These are phyloP conservation scores for Calycopis cecrops DNA, from an alignment of 1,140 invertebrate species.

Conservation along the genomic window DNA sequence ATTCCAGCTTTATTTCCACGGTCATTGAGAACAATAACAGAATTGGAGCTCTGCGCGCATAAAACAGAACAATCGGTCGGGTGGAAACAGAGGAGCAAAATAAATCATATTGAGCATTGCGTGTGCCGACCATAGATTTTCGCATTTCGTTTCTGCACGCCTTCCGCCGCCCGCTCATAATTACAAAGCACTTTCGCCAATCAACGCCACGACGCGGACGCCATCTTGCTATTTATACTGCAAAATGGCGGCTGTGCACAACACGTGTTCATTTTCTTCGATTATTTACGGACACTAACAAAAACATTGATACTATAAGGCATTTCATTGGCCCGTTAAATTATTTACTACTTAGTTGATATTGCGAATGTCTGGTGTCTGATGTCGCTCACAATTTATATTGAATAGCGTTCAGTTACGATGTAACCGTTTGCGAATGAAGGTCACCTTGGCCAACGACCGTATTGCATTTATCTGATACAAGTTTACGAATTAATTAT, in stretches of 20 bases:
- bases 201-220: slow-evolving; percentile 63
- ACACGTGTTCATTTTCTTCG: slow-evolving; percentile 61
- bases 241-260: slow-evolving; percentile 63
- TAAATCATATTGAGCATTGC: slow-evolving; percentile 71
- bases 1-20: slow-evolving; percentile 54
- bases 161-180: slow-evolving; percentile 61
- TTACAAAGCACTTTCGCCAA: slow-evolving; percentile 71
- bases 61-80: slow-evolving; percentile 66
- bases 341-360: slow-evolving; percentile 14
- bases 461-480: slow-evolving; percentile 23
- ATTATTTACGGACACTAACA: slow-evolving; percentile 43
- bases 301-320: slow-evolving; percentile 2
- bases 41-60: slow-evolving; percentile 51
- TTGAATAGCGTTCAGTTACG: slow-evolving; percentile 61
- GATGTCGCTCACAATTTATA: slow-evolving; percentile 61
- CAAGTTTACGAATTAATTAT: too few relatives aligned
- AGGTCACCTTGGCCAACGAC: slow-evolving; percentile 64
- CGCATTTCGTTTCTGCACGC: slow-evolving; percentile 62
- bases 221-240: slow-evolving; percentile 72
- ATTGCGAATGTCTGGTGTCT: slow-evolving; percentile 19
- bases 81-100: slow-evolving; percentile 67
- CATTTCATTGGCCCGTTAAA: slow-evolving; percentile 3
- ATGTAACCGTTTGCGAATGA: slow-evolving; percentile 44
- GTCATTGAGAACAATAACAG: slow-evolving; percentile 63
- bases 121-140: slow-evolving; percentile 67